phyloP scores from a whole-genome alignment of 1,140 invertebrate genomes.

The Ceratina australensis region DNA sequence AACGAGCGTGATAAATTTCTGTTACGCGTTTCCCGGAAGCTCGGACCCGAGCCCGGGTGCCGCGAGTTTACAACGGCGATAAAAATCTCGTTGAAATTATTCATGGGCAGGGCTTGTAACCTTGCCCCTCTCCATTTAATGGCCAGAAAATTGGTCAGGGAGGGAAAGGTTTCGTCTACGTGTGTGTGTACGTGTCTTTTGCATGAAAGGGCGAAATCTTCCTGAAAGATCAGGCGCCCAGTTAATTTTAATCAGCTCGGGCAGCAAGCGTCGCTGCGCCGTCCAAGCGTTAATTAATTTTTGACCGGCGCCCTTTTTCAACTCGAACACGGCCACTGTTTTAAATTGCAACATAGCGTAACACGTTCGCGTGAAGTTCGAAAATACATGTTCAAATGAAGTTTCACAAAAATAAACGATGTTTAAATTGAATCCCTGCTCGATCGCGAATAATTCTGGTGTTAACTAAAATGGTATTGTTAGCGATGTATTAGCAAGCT shows the following conservation, averaged over 20 bases:
- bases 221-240: neutral
- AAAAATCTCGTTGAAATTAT: slow-evolving; percentile 74
- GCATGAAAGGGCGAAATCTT: slow-evolving; percentile 10
- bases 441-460: neutral
- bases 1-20: slow-evolving; percentile 78
- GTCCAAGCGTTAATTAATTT: slow-evolving; percentile 49
- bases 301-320: neutral
- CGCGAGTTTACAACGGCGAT: slow-evolving; percentile 68
- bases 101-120: slow-evolving; percentile 64
- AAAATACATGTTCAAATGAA: no score
- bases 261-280: neutral
- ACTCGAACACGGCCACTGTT: no score
- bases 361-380: no score
- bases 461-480: neutral
- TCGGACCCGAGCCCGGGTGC: slow-evolving; percentile 41
- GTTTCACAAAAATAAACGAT: slow-evolving; percentile 33
- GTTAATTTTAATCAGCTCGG: slow-evolving; percentile 43
- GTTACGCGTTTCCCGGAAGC: slow-evolving; percentile 62
- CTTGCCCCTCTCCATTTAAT: slow-evolving; percentile 26
- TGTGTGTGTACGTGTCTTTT: neutral
- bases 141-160: slow-evolving; percentile 24
- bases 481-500: neutral
- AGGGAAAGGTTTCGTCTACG: no score
- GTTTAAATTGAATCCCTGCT: slow-evolving; percentile 21
- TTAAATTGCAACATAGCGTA: no score